Conservation (phyloP, 2,888 invertebrate species). For the Dermolepida albohirtum region DNA sequence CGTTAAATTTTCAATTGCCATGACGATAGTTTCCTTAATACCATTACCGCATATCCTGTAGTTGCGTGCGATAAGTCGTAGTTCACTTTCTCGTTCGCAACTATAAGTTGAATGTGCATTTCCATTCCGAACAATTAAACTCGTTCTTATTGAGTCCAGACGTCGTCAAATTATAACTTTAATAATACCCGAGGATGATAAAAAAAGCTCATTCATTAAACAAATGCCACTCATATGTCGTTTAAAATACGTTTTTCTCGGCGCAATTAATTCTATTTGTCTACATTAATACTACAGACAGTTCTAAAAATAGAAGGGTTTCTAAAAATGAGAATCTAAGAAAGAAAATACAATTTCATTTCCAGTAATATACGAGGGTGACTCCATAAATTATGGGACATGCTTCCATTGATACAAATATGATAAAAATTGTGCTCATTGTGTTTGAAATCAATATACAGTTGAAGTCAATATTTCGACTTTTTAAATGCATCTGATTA, state of each 20-base stretch:
- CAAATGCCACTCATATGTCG: neutral
- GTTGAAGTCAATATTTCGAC: too few relatives aligned
- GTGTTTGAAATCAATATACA: too few relatives aligned
- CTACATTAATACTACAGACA: conserved; percentile 21
- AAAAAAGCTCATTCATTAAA: conserved; percentile 22
- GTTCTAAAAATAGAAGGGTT: conserved; percentile 33
- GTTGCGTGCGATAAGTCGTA: conserved; percentile 11
- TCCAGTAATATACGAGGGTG: too few relatives aligned
- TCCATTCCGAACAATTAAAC: conserved; percentile 26
- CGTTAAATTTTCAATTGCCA: neutral
- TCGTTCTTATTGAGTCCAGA: conserved; percentile 18
- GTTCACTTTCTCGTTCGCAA: conserved; percentile 5
- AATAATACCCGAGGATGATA: conserved; percentile 7
- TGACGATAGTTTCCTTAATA: conserved; percentile 10
- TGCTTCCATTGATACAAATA: too few relatives aligned
- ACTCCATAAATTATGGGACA: too few relatives aligned
- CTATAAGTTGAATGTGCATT: neutral
- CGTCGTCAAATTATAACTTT: conserved; percentile 25
- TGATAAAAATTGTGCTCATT: too few relatives aligned
- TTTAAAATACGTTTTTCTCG: too few relatives aligned
- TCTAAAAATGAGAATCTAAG: too few relatives aligned
- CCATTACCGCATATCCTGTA: conserved; percentile 31
- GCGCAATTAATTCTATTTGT: too few relatives aligned
- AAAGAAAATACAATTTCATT: too few relatives aligned
- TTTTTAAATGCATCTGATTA: too few relatives aligned